phyloP scores from a whole-genome alignment of 2,888 invertebrate genomes.

The Lasioglossum pauxillum region DNA sequence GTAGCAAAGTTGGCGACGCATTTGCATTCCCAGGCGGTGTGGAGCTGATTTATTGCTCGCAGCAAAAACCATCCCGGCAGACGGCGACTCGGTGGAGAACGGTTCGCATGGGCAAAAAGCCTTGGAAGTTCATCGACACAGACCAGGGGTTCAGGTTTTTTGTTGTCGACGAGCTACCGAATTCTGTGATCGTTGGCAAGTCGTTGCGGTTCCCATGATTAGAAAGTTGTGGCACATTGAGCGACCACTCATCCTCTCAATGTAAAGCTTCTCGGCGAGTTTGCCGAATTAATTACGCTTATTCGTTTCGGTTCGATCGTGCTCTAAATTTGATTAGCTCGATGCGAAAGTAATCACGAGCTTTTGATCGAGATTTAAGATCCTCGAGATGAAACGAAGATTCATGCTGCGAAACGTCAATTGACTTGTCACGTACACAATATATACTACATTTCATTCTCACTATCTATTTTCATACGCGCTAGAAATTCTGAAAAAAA shows the following conservation, averaged over 20 bases:
- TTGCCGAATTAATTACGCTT: background rate
- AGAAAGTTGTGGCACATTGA: conserved; percentile 2
- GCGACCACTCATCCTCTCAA: background rate
- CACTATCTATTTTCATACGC: too few species aligned
- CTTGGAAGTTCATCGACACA: conserved; percentile 32
- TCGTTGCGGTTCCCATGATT: conserved; percentile 10
- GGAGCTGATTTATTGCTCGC: conserved; percentile 37
- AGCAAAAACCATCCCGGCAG: background rate
- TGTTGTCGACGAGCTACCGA: background rate
- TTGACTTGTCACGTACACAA: too few species aligned
- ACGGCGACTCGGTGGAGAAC: background rate
- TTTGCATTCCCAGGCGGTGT: conserved; percentile 4
- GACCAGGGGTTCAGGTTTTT: conserved; percentile 16
- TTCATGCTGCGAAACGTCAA: too few species aligned
- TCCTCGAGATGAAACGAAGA: too few species aligned
- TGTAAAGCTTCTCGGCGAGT: background rate
- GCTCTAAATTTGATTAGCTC: background rate
- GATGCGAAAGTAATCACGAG: background rate
- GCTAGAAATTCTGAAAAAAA: too few species aligned
- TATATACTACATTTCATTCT: too few species aligned
- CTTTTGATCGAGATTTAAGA: too few species aligned
- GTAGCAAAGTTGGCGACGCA: conserved; percentile 12
- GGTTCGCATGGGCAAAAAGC: conserved; percentile 6
- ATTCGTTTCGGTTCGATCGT: background rate
- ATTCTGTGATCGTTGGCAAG: background rate